Evolutionary conservation across 2,113 vertebrate species (phyloP).

Genomic region (Perca flavescens): DNA sequence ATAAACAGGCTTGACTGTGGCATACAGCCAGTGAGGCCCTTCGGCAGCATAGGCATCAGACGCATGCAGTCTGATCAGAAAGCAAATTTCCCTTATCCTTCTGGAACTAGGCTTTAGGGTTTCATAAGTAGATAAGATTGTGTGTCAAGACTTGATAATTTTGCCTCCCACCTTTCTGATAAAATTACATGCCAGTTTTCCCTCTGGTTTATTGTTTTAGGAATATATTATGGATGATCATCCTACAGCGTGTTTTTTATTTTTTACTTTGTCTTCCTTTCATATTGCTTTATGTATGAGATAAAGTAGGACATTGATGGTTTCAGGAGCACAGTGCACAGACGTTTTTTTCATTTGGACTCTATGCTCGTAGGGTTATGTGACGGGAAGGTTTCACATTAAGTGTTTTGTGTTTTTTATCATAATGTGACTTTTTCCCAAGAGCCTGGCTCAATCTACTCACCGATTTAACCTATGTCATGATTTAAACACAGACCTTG

Average conservation of each 20-base stretch:
- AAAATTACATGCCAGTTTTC: slow-evolving; percentile 55
- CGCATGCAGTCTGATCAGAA: slow-evolving; percentile 60
- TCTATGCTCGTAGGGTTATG: slow-evolving; percentile 36
- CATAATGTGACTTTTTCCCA: slow-evolving; percentile 57
- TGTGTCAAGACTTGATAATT: slow-evolving; percentile 55
- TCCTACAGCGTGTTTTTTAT: neutral
- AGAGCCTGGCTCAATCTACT: slow-evolving; percentile 22
- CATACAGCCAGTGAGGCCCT: slow-evolving; percentile 40
- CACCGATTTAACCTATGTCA: slow-evolving; percentile 49
- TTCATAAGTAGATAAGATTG: slow-evolving; percentile 68
- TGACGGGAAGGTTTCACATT: slow-evolving; percentile 36
- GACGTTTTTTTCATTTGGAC: slow-evolving; percentile 26
- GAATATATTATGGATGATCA: slow-evolving; percentile 37
- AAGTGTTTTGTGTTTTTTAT: slow-evolving; percentile 19
- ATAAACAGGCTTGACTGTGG: slow-evolving; percentile 73
- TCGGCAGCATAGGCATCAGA: slow-evolving; percentile 19
- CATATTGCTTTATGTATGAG: slow-evolving; percentile 25
- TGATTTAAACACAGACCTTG: slow-evolving; percentile 37
- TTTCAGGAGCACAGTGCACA: slow-evolving; percentile 21
- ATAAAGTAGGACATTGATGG: slow-evolving; percentile 18
- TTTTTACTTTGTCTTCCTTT: slow-evolving; percentile 15
- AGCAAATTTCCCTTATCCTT: slow-evolving; percentile 66
- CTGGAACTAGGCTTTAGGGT: slow-evolving; percentile 65
- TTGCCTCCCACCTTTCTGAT: slow-evolving; percentile 41
- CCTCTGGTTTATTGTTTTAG: slow-evolving; percentile 56